Base-by-base conservation (phyloP, 2,113 vertebrate genomes). In the Sorex araneus region DNA sequence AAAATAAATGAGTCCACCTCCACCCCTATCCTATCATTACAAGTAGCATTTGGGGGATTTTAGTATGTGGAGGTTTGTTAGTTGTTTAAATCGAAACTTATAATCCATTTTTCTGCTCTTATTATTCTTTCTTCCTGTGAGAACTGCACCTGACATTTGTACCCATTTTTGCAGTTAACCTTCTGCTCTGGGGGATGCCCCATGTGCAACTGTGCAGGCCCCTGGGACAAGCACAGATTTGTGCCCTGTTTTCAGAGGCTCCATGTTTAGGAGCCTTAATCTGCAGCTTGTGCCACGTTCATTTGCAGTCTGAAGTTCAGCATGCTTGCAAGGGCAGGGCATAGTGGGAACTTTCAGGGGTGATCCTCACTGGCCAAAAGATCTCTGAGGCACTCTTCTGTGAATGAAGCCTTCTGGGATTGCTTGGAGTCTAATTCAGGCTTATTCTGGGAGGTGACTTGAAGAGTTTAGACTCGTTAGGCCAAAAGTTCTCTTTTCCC, bases 401-500 rank as follows among this genome's bases (percentile, higher is more conserved):
- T 69, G 23, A 91, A 84, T 83, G 9, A 64, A 75, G 36, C 47
- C 40, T 60, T 93, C 32, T 34, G 12, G 8, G 25, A 32, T 67
- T 77, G 28, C 47, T 79, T 69, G 71, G 63, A 45, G 18, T 74
- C 27, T 36, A 50, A 1, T 32, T 19, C 1, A 6, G 50, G 36
- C 23, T 88, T 63, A 36, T 0, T 83, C 19, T 60, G n/a, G 19
- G 9, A 92, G 43, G 28, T 75, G 36, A 8, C 16, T 76, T 0
- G 16, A 64, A 78, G 4, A 36, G 19, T 34, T 82, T 89, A 66
- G 18, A 85, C 50, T 90, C 66, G 0, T 69, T 83, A 64, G 11
- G 6, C 77, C 43, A 80, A 85, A 93, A 88, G 13, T 12, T 11
- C 28, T 83, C 11, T 23, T 84, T 92, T 84, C 63, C 32, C 54